These are phyloP conservation scores for Conops quadrifasciatus DNA, from an alignment of 2,888 invertebrate genomes.

Conservation along the genomic window DNA sequence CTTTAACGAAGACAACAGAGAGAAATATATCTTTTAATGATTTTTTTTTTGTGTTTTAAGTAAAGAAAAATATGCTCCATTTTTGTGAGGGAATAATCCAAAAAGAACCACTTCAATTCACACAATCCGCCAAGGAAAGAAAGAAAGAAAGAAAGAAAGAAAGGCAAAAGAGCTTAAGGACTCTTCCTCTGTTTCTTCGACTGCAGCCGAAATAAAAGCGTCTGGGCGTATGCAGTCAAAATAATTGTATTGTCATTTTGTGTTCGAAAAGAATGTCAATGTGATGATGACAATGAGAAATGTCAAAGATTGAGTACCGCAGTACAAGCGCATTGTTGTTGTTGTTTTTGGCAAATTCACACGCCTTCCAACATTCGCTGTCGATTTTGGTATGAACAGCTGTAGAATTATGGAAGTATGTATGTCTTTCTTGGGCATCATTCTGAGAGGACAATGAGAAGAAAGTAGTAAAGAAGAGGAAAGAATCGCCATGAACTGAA, in stretches of 20 bases:
- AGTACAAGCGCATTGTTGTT: too few species aligned
- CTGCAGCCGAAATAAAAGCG: neutral
- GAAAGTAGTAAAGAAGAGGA: too few species aligned
- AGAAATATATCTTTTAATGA: too few species aligned
- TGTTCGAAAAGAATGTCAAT: neutral
- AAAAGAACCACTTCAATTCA: neutral
- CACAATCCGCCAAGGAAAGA: neutral
- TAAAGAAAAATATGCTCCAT: too few species aligned
- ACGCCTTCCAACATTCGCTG: neutral
- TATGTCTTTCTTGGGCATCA: neutral
- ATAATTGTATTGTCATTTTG: slow-evolving; percentile 15
- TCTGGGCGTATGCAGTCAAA: slow-evolving; percentile 27
- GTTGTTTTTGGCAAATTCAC: neutral
- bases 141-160: neutral
- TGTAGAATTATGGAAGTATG: too few species aligned
- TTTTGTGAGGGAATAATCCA: neutral
- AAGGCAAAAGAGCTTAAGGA: neutral
- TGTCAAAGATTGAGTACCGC: neutral
- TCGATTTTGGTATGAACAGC: neutral
- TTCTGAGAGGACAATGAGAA: too few species aligned
- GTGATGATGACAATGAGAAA: neutral
- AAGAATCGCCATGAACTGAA: too few species aligned
- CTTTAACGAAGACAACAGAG: too few species aligned
- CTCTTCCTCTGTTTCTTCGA: too few species aligned
- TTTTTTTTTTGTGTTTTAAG: too few species aligned